Evolutionary conservation across 2,797 vertebrate species (phyloP).

Genomic region (Cephalopachus bancanus): DNA sequence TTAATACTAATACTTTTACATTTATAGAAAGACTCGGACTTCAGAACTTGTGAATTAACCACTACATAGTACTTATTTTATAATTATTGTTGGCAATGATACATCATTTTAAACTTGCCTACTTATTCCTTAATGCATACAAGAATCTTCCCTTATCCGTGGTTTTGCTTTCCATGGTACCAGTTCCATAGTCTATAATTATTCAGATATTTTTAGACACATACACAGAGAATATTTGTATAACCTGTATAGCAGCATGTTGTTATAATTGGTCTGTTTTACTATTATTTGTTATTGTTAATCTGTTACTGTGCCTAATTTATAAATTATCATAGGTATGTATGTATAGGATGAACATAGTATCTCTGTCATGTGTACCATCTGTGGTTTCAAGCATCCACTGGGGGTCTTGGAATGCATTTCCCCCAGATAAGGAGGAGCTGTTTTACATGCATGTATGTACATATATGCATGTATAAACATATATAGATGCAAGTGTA

Average conservation of each 20-base stretch:
- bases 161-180: not conserved
- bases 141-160: not conserved
- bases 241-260: not conserved
- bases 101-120: not conserved
- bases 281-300: not conserved
- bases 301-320: not conserved
- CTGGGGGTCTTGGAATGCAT: not conserved
- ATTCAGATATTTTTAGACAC: not conserved
- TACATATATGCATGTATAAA: too few species aligned
- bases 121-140: not conserved
- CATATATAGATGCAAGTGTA: not conserved
- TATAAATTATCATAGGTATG: not conserved
- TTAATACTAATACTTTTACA: accelerated
- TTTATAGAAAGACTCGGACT: not conserved
- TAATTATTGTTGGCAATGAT: too few species aligned
- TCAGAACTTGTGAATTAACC: not conserved
- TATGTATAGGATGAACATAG: not conserved
- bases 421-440: not conserved
- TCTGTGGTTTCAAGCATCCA: not conserved
- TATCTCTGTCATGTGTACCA: not conserved
- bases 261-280: not conserved
- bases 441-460: not conserved
- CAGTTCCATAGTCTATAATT: not conserved
- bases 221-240: not conserved
- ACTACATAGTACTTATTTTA: accelerated